phyloP scores from a whole-genome alignment of 2,888 invertebrate species.

The Heliconius erato region DNA sequence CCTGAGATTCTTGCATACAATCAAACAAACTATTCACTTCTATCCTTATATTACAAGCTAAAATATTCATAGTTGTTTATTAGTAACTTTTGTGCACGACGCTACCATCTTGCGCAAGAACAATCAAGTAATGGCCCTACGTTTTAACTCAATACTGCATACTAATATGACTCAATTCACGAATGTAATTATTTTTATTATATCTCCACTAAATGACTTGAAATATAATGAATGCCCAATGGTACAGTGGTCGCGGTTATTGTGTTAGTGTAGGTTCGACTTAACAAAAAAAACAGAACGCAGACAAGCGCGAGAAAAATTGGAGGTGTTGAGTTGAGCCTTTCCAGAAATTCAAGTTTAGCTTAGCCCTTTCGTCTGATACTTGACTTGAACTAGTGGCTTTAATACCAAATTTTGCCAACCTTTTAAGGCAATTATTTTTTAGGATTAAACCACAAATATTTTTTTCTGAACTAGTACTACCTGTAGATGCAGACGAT shows the following conservation, averaged over 20 bases:
- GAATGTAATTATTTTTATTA: constrained; percentile 52
- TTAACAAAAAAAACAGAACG: background rate
- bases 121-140: constrained; percentile 74
- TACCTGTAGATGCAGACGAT: no score
- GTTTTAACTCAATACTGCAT: constrained; percentile 64
- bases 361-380: no score
- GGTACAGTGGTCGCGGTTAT: background rate
- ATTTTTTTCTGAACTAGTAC: no score
- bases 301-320: no score
- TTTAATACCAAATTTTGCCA: no score
- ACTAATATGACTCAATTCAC: constrained; percentile 59
- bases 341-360: no score
- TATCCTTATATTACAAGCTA: background rate
- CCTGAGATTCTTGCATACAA: background rate
- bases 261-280: background rate
- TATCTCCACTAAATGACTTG: constrained; percentile 21
- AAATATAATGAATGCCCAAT: background rate
- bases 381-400: no score
- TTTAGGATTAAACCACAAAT: no score
- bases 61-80: background rate
- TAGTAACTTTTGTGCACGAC: constrained; percentile 41
- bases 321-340: no score
- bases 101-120: constrained; percentile 71
- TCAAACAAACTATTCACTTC: background rate
- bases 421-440: no score